Conservation (phyloP, 2,797 vertebrate species). For the Nothura maculosa region DNA sequence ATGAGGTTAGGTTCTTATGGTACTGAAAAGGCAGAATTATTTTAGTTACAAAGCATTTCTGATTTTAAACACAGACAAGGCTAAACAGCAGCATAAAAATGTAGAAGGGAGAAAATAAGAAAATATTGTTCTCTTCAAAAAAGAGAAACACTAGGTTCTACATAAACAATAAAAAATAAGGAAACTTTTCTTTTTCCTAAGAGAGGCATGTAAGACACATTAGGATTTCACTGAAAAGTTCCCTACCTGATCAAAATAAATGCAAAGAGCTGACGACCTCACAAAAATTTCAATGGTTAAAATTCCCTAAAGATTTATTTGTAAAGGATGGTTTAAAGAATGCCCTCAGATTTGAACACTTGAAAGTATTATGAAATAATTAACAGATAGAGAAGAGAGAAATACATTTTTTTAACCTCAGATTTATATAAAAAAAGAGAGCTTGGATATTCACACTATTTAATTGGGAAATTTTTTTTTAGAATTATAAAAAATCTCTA, state of each 20-base stretch:
- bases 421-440: neutral
- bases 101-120: neutral
- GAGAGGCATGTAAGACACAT: neutral
- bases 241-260: neutral
- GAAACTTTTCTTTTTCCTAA: neutral
- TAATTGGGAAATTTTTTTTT: neutral
- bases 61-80: neutral
- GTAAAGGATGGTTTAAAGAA: neutral
- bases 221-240: neutral
- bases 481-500: neutral
- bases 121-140: neutral
- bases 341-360: neutral
- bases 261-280: neutral
- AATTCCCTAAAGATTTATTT: neutral
- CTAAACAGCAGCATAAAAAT: neutral
- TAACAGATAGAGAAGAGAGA: neutral
- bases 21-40: neutral
- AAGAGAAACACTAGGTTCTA: neutral
- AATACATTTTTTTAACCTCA: neutral
- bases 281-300: neutral
- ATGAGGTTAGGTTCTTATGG: neutral
- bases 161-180: neutral
- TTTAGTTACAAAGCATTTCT: neutral
- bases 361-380: neutral
- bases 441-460: neutral